Conservation (phyloP, 1,140 invertebrate species). For the Paraescarpia echinospica region DNA sequence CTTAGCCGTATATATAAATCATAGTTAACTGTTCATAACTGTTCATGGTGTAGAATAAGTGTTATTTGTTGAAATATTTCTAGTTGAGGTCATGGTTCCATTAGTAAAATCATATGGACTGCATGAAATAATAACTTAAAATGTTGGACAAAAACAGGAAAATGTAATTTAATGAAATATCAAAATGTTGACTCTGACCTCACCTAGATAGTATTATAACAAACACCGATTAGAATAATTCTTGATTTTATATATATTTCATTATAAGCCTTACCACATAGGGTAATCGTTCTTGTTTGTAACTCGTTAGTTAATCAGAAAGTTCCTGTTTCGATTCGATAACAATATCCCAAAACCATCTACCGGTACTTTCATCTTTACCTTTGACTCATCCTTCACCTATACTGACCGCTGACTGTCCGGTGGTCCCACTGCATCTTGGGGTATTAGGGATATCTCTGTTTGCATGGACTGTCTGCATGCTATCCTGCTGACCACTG, state of each 20-base stretch:
- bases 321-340: neutral
- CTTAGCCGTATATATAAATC: neutral
- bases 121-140: neutral
- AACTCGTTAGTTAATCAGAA: neutral
- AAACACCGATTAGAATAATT: neutral
- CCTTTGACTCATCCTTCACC: neutral
- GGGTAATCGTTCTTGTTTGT: neutral
- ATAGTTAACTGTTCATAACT: neutral
- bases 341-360: neutral
- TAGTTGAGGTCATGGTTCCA: neutral
- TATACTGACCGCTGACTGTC: neutral
- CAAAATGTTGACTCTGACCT: neutral
- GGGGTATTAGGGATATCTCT: neutral
- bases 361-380: neutral
- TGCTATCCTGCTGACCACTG: neutral
- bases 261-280: neutral
- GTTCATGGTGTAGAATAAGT: neutral
- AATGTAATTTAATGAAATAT: neutral
- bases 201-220: neutral
- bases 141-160: neutral
- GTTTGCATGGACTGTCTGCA: conserved; percentile 3
- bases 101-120: neutral
- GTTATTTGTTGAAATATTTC: neutral
- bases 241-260: neutral
- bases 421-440: neutral